Evolutionary conservation across 2,797 vertebrate species (phyloP), one percentile per base, ranked within the genome.

Genomic region (Pelodytes ibericus): DNA sequence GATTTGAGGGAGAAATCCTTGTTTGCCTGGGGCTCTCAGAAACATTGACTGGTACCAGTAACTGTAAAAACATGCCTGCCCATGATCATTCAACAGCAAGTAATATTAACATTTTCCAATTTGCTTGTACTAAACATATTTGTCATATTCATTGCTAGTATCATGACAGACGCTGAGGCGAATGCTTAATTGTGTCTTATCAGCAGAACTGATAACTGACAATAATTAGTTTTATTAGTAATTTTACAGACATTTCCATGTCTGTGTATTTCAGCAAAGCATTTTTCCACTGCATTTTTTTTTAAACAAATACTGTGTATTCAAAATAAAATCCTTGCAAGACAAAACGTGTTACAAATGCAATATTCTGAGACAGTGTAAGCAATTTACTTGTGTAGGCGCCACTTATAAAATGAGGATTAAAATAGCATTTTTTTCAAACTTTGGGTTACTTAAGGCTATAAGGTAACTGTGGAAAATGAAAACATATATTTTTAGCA

Each of bases 341-440:
- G 73, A 75, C 56, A 75, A 47, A 61, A 75, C 63, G 39, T 75
- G 73, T 36, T 60, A 29, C 18, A 61, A 60, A 70, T 39, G 20
- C 11, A 39, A 70, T 70, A 15, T 22, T 57, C 67, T 39, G 39
- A 75, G 53, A 75, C 73, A 68, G 56, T n/a, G 41, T 47, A 75
- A 68, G 56, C 60, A 59, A 75, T 67, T 67, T 27, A 36, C 29
- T 25, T 16, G n/a, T 33, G 60, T 5, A 68, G 73, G 68, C 64
- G 73, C 73, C 73, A 36, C 13, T 51, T 67, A 68, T 51, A 33
- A 47, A 59, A 53, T 30, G 16, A 33, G 73, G 73, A 68, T 75
- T 74, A 74, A 36, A 39, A 74, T 2, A 59, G 13, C 13, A 15
- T 44, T 44, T 36, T 59, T 29, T 60, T 36, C 51, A n/a, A 60